A percentile compares a stretch with the other conserved stretches of the same genome.
These are phyloP conservation scores for Adrianichthys oophorus DNA, from an alignment of 2,797 vertebrate species.

Conservation along the genomic window DNA sequence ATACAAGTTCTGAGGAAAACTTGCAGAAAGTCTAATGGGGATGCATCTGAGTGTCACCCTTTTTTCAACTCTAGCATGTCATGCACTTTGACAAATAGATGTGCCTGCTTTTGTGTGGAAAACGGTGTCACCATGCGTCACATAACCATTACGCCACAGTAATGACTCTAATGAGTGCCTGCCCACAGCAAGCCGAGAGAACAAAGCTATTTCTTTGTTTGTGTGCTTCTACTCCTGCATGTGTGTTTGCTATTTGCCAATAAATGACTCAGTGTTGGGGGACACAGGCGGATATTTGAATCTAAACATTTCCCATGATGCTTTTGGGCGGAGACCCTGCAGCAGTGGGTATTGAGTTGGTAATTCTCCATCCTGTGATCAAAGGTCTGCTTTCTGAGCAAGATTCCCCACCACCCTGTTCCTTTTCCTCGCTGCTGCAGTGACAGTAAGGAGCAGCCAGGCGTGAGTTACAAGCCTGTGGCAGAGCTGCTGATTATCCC, in stretches of 20 bases:
- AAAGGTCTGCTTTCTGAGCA: slow-evolving; percentile 56
- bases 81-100: not conserved
- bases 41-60: not conserved
- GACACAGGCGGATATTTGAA: slow-evolving; percentile 40
- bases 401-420: slow-evolving; percentile 33
- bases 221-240: slow-evolving; percentile 1
- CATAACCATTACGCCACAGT: slow-evolving; percentile 12
- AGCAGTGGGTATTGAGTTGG: slow-evolving; percentile 62
- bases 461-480: slow-evolving; percentile 50
- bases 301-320: slow-evolving; percentile 51
- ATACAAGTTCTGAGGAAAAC: too few species aligned
- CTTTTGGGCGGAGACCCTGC: slow-evolving; percentile 44
- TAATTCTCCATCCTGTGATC: slow-evolving; percentile 73
- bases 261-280: slow-evolving; percentile 30
- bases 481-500: slow-evolving; percentile 61
- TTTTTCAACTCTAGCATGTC: slow-evolving; percentile 1
- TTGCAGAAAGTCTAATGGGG: not conserved
- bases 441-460: slow-evolving; percentile 45
- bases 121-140: slow-evolving; percentile 18
- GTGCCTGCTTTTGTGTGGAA: slow-evolving; percentile 6
- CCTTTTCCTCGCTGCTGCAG: slow-evolving; percentile 30
- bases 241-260: slow-evolving; percentile 20
- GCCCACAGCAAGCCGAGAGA: slow-evolving; percentile 33
- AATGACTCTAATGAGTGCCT: slow-evolving; percentile 43
- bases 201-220: slow-evolving; percentile 42